These are phyloP conservation scores for Anolis sagrei DNA, from an alignment of 2,113 vertebrate species.

Conservation along the genomic window DNA sequence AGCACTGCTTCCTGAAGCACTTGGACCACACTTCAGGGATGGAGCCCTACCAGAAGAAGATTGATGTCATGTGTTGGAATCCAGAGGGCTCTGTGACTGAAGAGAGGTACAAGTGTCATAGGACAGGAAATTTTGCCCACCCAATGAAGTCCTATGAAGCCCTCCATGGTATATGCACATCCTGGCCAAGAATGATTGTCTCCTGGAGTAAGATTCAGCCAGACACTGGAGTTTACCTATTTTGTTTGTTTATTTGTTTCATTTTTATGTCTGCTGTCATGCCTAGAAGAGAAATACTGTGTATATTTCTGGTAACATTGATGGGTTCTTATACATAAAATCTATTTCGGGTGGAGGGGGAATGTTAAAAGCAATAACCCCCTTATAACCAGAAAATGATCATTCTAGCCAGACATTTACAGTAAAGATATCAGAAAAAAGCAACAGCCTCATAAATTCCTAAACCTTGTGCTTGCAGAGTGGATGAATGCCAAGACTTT, in stretches of 20 bases:
- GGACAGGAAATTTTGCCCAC: no score
- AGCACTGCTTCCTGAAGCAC: no score
- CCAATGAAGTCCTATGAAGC: no score
- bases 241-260: not conserved
- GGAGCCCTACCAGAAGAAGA: no score
- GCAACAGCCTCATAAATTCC: slow-evolving; percentile 35
- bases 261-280: not conserved
- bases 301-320: not conserved
- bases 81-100: no score
- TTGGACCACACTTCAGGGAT: no score
- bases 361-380: slow-evolving; percentile 31
- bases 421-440: slow-evolving; percentile 36
- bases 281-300: not conserved
- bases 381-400: slow-evolving; percentile 53
- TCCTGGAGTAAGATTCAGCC: not conserved
- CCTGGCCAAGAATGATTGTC: not conserved
- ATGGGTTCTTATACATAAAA: slow-evolving; percentile 20
- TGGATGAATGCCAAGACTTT: no score
- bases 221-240: not conserved
- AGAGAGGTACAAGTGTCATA: no score
- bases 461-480: not conserved
- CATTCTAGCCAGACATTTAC: slow-evolving; percentile 23
- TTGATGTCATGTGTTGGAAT: no score
- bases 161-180: not conserved
- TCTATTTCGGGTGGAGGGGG: slow-evolving; percentile 28